Evolutionary conservation across 2,797 vertebrate genomes (phyloP).

Genomic region (Paramormyrops hopkinsi): DNA sequence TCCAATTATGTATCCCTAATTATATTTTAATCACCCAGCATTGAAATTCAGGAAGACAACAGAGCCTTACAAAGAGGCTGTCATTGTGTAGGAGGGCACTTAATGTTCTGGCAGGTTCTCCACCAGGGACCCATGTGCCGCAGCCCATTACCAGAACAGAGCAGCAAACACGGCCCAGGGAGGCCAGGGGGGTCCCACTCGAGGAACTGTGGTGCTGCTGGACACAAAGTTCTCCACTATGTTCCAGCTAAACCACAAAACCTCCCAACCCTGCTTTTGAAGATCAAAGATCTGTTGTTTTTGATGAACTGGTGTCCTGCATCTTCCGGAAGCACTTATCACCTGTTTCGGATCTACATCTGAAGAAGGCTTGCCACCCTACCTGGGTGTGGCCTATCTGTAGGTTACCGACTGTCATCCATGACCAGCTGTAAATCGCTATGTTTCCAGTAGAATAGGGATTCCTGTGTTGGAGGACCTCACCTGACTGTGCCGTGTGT

Average conservation of each 20-base stretch:
- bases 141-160: neutral
- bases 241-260: neutral
- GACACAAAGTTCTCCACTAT: neutral
- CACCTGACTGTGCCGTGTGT: neutral
- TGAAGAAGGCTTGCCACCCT: too few species aligned
- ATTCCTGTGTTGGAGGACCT: neutral
- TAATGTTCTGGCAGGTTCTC: constrained; percentile 30
- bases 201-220: neutral
- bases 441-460: neutral
- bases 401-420: neutral
- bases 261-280: neutral
- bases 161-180: neutral
- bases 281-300: neutral
- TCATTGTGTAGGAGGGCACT: constrained; percentile 3
- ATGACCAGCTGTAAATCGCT: neutral
- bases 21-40: constrained; percentile 52
- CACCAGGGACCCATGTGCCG: neutral
- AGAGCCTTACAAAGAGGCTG: neutral
- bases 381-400: neutral
- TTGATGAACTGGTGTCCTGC: neutral
- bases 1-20: constrained; percentile 53
- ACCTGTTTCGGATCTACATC: neutral
- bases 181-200: neutral
- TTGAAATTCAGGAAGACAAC: constrained; percentile 41
- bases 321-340: neutral